Evolutionary conservation across 2,797 vertebrate genomes (phyloP).

Genomic region (Erethizon dorsatum): DNA sequence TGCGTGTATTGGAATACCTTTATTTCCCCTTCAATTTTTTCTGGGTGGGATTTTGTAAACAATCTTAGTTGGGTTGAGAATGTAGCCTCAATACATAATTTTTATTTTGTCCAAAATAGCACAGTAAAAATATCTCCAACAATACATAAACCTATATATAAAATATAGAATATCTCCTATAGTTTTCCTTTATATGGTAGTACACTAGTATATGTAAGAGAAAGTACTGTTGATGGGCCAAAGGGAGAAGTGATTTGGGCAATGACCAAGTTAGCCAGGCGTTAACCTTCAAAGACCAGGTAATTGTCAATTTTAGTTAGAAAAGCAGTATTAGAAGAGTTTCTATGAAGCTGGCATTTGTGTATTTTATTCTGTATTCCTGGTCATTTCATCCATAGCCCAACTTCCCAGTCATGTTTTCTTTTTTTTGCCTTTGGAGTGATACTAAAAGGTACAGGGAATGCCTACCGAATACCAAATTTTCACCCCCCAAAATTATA

Average conservation of each 20-base stretch:
- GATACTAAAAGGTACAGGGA: constrained; percentile 78
- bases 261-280: constrained; percentile 56
- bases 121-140: not conserved
- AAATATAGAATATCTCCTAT: not conserved
- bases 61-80: too few relatives aligned
- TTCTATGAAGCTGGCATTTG: constrained; percentile 72
- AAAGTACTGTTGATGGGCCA: constrained; percentile 50
- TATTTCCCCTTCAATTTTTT: too few relatives aligned
- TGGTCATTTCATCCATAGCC: not conserved
- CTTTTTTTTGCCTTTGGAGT: not conserved
- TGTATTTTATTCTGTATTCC: not conserved
- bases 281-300: constrained; percentile 66
- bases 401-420: not conserved
- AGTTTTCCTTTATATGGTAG: constrained; percentile 64
- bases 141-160: not conserved
- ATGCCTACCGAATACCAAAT: constrained; percentile 78
- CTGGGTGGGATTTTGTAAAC: too few relatives aligned
- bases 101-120: not conserved
- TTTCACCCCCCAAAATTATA: constrained; percentile 80
- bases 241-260: constrained; percentile 71
- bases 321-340: constrained; percentile 60
- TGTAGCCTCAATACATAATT: not conserved
- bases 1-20: too few relatives aligned
- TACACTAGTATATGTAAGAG: constrained; percentile 65
- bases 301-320: constrained; percentile 60